Evolutionary conservation across 2,888 invertebrate species (phyloP).

Genomic region (Ornithoptera priamus): DNA sequence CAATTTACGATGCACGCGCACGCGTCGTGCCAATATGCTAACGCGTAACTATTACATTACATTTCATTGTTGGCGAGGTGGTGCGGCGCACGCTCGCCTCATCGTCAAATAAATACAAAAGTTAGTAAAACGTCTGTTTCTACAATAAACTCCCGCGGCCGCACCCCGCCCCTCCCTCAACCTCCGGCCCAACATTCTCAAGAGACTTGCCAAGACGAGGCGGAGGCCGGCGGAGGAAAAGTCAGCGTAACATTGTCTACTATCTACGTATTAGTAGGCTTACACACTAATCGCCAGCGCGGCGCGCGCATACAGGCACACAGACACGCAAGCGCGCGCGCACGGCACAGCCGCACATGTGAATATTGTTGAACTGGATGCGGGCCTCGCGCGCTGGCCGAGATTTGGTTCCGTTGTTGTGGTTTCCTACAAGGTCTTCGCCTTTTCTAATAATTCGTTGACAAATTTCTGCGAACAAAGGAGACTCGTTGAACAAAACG

Average conservation of each 20-base stretch:
- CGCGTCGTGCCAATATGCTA: background rate
- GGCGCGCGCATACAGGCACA: background rate
- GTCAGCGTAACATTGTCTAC: slow-evolving; percentile 4
- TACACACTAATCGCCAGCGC: slow-evolving; percentile 15
- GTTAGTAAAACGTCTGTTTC: background rate
- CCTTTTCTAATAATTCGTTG: slow-evolving; percentile 92
- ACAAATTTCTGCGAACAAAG: slow-evolving; percentile 89
- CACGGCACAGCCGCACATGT: slow-evolving; percentile 2
- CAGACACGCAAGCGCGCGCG: background rate
- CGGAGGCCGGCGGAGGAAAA: too few relatives aligned
- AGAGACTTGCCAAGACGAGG: too few relatives aligned
- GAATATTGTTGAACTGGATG: slow-evolving; percentile 9
- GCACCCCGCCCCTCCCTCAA: background rate
- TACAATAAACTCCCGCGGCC: background rate
- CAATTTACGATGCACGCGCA: too few relatives aligned
- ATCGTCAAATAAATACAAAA: background rate
- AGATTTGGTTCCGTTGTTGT: slow-evolving; percentile 46
- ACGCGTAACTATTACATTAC: background rate
- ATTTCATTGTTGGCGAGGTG: background rate
- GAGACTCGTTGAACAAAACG: background rate
- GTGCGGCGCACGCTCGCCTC: background rate
- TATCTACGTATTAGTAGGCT: slow-evolving; percentile 20
- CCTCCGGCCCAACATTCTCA: background rate
- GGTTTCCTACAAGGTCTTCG: slow-evolving; percentile 87
- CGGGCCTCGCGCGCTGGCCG: slow-evolving; percentile 29